Base-by-base conservation (phyloP, 2,113 vertebrate species). In the Porphyrio hochstetteri region DNA sequence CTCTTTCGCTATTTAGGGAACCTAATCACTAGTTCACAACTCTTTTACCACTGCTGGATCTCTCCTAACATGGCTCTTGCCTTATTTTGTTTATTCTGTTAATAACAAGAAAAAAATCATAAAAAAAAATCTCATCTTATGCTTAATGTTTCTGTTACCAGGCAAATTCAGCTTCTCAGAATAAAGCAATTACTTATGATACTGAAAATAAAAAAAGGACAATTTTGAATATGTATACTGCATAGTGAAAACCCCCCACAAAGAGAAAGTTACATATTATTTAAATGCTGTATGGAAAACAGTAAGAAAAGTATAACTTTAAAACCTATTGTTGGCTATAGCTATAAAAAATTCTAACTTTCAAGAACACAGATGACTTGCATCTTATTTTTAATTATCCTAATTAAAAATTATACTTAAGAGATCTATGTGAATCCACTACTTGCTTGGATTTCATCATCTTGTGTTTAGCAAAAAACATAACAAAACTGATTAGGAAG, bases 61-160 rank as follows among this genome's bases (percentile, higher is more conserved):
- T 97, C 93, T 92, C 89, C 88, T 96, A 96, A 97, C 82, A 82
- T 70, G 95, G 61, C 75, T 92, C 89, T 97, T 82, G 44, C 78
- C 68, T 96, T 92, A 82, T 94, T 96, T 96, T 95, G 42, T 97
- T 92, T 95, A 90, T 96, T 96, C 80, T 56, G 27, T 70, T 57
- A 65, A 61, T 46, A 64, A 33, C 7, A 80, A 74, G 11, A 11
- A 53, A 70, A 83, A 67, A 14, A 8, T 55, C 88, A 70, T 82
- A 94, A 88, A 90, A 97, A 59, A 72, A 55, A 95, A 77, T 77
- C 77, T 97, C 81, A 91, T 85, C 65, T 94, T 96, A 91, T 67
- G 85, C 61, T 96, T 93, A 81, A 96, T 93, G 68, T 96, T 97
- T 95, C 92, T 97, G 68, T 95, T 97, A 93, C 92, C 89, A 95